Evolutionary conservation across 2,113 vertebrate genomes (phyloP), one percentile per base, ranked within the genome.

Genomic region (Rissa tridactyla): DNA sequence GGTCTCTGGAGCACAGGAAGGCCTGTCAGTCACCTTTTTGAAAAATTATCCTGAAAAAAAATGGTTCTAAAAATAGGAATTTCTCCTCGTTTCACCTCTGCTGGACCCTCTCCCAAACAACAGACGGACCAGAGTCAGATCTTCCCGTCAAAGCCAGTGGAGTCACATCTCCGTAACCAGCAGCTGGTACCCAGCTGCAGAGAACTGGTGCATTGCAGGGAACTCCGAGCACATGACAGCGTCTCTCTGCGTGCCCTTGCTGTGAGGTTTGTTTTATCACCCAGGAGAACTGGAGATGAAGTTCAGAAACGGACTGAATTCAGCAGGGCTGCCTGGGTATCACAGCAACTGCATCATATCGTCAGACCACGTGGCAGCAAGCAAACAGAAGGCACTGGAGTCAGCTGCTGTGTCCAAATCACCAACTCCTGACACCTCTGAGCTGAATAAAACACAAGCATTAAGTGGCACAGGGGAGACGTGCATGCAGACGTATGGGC

Each of bases 121-220:
- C 60, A 58, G 23, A 21, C 13, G 44, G 65, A 77, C 21, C 27
- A 14, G 44, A 54, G 46, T n/a, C 52, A 40, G 47, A 72, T 72
- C 29, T 47, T 87, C 36, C 62, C 6, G 0, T 18, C 60, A 90
- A 75, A 84, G 27, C 62, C 1, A 2, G 32, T n/a, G n/a, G 57
- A 76, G 40, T 60, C 68, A 76, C 51, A 55, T 38, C 68, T 75
- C 51, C 2, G 0, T 84, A 42, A 34, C 42, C 60, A 68, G 44
- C 49, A 51, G 54, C 66, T 62, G 61, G 78, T 87, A 44, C 32
- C 54, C 4, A 5, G 29, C 83, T 73, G 54, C 77, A 54, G 57
- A 88, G 78, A 80, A 61, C 72, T 91, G 91, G 87, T 83, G 78
- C 83, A 84, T 52, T 90, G 91, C 87, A 87, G 88, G 81, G 84